Percentiles rank a stretch among this genome's conserved stretches.
phyloP scores from a whole-genome alignment of 2,888 invertebrate genomes.

The Drosophila aldrichi region DNA sequence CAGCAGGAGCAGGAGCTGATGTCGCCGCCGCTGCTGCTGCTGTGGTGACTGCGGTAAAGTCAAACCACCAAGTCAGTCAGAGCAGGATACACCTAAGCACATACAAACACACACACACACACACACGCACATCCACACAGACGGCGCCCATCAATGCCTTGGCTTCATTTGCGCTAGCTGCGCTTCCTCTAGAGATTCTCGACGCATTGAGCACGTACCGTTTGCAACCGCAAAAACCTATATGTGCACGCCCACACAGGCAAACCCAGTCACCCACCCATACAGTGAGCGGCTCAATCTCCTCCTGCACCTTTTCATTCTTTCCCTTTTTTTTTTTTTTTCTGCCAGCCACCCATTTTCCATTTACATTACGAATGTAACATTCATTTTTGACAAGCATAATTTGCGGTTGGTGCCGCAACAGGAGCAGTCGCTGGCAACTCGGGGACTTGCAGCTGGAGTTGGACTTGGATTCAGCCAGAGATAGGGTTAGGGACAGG shows the following conservation, averaged over 20 bases:
- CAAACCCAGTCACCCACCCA: constrained; percentile 6
- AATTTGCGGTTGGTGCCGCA: constrained; percentile 70
- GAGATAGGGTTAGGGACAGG: constrained; percentile 3
- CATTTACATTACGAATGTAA: constrained; percentile 68
- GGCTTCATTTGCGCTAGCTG: constrained; percentile 56
- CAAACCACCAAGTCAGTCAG: constrained; percentile 62
- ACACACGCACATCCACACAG: constrained; percentile 1
- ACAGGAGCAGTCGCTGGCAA: constrained; percentile 23
- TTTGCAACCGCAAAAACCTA: constrained; percentile 59
- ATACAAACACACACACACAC: neutral
- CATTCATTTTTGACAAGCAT: constrained; percentile 80
- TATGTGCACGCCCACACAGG: constrained; percentile 23
- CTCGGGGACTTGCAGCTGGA: constrained; percentile 31
- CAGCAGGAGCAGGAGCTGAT: neutral
- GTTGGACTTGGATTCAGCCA: constrained; percentile 56
- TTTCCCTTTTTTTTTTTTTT: constrained; percentile 37
- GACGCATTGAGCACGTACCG: constrained; percentile 75
- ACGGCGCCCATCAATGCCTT: constrained; percentile 52
- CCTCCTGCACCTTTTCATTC: constrained; percentile 15
- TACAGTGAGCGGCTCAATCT: constrained; percentile 2
- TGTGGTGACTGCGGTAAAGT: constrained; percentile 51
- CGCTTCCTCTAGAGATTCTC: constrained; percentile 65
- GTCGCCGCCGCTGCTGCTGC: constrained; percentile 15
- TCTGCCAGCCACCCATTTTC: constrained; percentile 17
- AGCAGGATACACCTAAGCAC: constrained; percentile 14